Conservation (phyloP, 2,113 vertebrate genomes). For the Dipodomys merriami region DNA sequence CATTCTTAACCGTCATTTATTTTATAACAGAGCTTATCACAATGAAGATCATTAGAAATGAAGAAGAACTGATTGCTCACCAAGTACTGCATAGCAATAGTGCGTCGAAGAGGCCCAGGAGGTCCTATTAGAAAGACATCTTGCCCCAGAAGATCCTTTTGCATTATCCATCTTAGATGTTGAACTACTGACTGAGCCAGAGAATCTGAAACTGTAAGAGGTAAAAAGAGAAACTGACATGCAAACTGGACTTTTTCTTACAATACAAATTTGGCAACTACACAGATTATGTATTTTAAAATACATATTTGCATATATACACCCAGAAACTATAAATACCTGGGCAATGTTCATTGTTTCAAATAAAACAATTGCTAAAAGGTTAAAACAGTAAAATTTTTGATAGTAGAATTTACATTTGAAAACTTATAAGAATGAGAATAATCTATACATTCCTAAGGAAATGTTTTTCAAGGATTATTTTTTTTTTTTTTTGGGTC, state of each 20-base stretch:
- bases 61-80: conserved; percentile 83
- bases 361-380: conserved; percentile 53
- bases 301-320: background rate
- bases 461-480: conserved; percentile 19
- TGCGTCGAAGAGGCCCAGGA: conserved; percentile 95
- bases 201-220: conserved; percentile 89
- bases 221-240: conserved; percentile 58
- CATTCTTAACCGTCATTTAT: conserved; percentile 45
- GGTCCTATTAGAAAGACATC: conserved; percentile 98
- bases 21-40: conserved; percentile 31
- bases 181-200: conserved; percentile 91
- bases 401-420: conserved; percentile 1
- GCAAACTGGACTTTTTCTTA: conserved; percentile 4
- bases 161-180: conserved; percentile 99
- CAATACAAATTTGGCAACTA: conserved; percentile 48
- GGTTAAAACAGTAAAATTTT: conserved; percentile 29
- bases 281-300: conserved; percentile 10
- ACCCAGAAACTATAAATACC: background rate
- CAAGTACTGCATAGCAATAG: conserved; percentile 98
- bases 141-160: conserved; percentile 98
- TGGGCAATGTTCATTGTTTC: conserved; percentile 20
- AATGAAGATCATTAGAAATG: conserved; percentile 29
- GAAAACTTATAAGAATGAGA: conserved; percentile 8
- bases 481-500: no score
- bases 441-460: conserved; percentile 15